These are phyloP conservation scores for Drosophila nr. perissopoda DNA, from an alignment of 2,888 invertebrate genomes.

Conservation along the genomic window DNA sequence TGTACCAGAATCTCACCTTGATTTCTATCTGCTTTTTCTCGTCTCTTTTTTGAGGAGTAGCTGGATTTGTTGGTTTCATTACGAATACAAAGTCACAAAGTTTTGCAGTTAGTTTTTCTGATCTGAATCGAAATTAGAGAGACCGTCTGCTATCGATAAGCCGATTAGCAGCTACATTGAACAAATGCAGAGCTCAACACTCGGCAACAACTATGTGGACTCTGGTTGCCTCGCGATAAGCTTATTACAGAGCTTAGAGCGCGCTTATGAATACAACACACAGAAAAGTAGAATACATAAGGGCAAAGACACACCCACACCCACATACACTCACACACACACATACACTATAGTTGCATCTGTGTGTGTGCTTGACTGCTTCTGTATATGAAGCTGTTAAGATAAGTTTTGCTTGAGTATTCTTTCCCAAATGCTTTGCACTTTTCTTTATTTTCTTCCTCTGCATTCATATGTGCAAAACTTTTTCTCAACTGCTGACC, in stretches of 20 bases:
- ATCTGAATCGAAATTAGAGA: conserved; percentile 5
- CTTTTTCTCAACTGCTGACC: conserved; percentile 40
- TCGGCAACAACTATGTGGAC: neutral
- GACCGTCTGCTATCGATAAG: conserved; percentile 22
- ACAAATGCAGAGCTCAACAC: conserved; percentile 30
- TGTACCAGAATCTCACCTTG: conserved; percentile 56
- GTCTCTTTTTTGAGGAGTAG: neutral
- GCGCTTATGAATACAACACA: conserved; percentile 30
- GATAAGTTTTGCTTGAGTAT: conserved; percentile 48
- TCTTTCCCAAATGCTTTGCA: conserved; percentile 21
- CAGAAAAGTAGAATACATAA: conserved; percentile 16
- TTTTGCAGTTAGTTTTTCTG: conserved; percentile 4
- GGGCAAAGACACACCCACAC: neutral
- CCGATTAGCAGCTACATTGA: conserved; percentile 29
- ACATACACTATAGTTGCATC: neutral
- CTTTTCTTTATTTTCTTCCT: conserved; percentile 13
- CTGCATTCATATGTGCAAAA: conserved; percentile 28
- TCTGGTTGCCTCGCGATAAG: conserved; percentile 44
- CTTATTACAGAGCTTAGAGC: conserved; percentile 45
- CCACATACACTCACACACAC: neutral
- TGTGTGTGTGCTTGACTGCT: conserved; percentile 1
- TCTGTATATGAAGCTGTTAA: conserved; percentile 43
- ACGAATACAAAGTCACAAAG: conserved; percentile 4
- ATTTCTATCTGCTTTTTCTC: conserved; percentile 40
- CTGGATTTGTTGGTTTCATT: neutral